phyloP scores from a whole-genome alignment of 2,797 vertebrate species.

The Hippoglossus hippoglossus region DNA sequence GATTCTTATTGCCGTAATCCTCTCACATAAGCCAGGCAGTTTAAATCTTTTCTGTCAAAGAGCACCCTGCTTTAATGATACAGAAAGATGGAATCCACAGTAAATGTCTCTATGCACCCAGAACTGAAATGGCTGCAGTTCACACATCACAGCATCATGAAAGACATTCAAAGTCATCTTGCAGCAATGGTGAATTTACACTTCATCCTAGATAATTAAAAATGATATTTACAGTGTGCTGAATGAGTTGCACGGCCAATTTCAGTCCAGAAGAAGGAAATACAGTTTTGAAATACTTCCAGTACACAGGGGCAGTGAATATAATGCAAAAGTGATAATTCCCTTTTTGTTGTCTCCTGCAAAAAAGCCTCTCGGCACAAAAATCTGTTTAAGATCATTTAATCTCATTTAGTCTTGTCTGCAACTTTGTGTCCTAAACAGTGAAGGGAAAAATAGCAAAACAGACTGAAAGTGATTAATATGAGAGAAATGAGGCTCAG shows the following conservation, averaged over 20 bases:
- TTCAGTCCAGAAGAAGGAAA: not conserved
- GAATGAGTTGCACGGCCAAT: not conserved
- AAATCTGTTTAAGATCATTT: not conserved
- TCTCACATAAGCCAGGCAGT: constrained; percentile 16
- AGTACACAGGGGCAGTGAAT: not conserved
- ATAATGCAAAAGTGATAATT: constrained; percentile 9
- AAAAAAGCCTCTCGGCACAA: constrained; percentile 4
- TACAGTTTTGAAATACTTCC: not conserved
- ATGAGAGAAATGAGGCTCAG: constrained; percentile 6
- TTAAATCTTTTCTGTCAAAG: constrained; percentile 36
- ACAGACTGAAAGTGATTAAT: constrained; percentile 2
- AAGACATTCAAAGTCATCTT: constrained; percentile 17
- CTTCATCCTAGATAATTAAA: not conserved
- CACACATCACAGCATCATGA: not conserved
- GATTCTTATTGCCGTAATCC: constrained; percentile 26
- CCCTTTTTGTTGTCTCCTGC: not conserved
- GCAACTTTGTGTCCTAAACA: constrained; percentile 2
- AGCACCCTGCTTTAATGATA: constrained; percentile 34
- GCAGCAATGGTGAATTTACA: constrained; percentile 3
- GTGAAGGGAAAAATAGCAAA: not conserved
- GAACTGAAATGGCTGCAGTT: not conserved
- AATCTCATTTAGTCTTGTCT: constrained; percentile 15
- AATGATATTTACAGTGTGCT: no score
- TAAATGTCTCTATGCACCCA: constrained; percentile 5
- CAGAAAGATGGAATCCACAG: constrained; percentile 27